These are phyloP conservation scores for Parasteatoda tepidariorum DNA, from an alignment of 1,140 invertebrate species.

Conservation along the genomic window DNA sequence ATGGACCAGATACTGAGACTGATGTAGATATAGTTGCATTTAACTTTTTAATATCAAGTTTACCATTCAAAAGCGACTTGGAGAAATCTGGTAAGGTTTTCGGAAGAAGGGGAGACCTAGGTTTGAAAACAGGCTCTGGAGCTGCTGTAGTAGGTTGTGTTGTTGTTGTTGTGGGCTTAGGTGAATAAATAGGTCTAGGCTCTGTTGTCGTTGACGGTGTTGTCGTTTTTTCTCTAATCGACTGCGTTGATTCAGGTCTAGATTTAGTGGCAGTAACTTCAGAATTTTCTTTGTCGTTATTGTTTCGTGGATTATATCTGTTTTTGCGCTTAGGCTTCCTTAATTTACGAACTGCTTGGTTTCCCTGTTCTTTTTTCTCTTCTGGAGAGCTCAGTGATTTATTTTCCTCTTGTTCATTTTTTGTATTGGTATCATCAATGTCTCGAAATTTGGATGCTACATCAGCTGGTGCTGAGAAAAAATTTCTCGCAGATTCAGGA, in stretches of 20 bases:
- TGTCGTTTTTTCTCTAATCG: constrained; percentile 5
- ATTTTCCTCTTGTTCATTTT: background rate
- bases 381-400: background rate
- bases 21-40: constrained; percentile 52
- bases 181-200: background rate
- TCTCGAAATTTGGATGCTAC: background rate
- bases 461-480: constrained; percentile 2
- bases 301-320: constrained; percentile 12
- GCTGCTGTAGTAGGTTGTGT: background rate
- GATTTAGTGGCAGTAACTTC: background rate
- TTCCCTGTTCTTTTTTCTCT: constrained; percentile 13
- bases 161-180: background rate
- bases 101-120: constrained; percentile 23
- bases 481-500: constrained; percentile 35
- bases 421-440: background rate
- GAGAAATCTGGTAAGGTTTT: constrained; percentile 41
- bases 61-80: constrained; percentile 19
- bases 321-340: constrained; percentile 40
- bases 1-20: constrained; percentile 35
- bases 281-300: background rate
- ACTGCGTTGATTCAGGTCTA: background rate
- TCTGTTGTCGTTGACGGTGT: constrained; percentile 9
- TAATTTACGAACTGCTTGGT: constrained; percentile 17
- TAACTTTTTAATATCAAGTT: constrained; percentile 39
- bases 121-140: constrained; percentile 35